Percentiles rank a stretch among this genome's conserved stretches.
These are phyloP conservation scores for Cavia aperea DNA, from an alignment of 2,113 vertebrate species.

Conservation along the genomic window DNA sequence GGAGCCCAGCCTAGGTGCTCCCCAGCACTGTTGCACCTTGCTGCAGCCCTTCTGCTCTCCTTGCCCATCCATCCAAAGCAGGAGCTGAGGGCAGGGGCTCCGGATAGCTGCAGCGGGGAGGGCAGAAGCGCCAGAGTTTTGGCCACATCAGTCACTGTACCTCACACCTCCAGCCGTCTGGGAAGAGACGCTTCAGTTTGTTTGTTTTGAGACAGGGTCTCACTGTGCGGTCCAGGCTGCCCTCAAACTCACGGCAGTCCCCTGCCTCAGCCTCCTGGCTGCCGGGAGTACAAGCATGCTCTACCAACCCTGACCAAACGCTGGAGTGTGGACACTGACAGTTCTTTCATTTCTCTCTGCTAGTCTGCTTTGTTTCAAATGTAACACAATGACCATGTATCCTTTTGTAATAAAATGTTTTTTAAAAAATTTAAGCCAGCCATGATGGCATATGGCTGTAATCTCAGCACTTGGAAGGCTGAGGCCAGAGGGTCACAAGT, in stretches of 20 bases:
- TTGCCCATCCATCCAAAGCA: not conserved
- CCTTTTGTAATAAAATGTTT: conserved; percentile 12
- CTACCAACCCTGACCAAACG: not conserved
- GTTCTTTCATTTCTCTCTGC: not conserved
- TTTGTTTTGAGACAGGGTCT: not conserved
- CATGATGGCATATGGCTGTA: not conserved
- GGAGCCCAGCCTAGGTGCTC: not conserved
- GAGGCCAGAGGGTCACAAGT: not conserved
- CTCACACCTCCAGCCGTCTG: not conserved
- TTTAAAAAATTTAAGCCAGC: not conserved
- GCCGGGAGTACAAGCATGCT: not conserved
- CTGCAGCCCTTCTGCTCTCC: not conserved
- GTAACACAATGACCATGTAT: not conserved
- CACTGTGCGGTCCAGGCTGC: not conserved
- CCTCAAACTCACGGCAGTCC: not conserved
- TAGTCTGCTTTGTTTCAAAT: not conserved
- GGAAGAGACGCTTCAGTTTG: not conserved
- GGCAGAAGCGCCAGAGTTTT: not conserved
- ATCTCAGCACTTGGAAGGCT: not conserved
- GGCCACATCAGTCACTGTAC: too few relatives aligned
- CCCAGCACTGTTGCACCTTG: not conserved
- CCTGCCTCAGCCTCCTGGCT: not conserved
- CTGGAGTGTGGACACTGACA: too few relatives aligned
- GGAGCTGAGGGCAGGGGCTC: not conserved
- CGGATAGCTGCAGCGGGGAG: not conserved